Conservation (phyloP, 2,113 vertebrate genomes). For the Amphiprion percula region DNA sequence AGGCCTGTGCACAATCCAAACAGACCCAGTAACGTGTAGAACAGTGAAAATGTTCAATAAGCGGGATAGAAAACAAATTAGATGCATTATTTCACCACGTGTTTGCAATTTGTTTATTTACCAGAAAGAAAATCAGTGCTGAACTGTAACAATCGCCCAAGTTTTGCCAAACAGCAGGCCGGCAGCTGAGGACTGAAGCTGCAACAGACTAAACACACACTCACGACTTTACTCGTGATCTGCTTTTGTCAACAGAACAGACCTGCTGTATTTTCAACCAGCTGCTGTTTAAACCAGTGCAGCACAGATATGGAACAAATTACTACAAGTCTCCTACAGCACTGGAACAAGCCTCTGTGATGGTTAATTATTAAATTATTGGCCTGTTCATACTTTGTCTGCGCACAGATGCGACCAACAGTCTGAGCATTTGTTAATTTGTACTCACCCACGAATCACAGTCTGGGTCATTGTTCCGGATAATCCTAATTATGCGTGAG, state of each 20-base stretch:
- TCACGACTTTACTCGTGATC: neutral
- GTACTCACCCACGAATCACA: constrained; percentile 75
- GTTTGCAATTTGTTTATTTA: neutral
- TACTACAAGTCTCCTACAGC: constrained; percentile 27
- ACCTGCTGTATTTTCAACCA: constrained; percentile 29
- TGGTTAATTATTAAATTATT: constrained; percentile 60
- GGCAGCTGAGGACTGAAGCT: constrained; percentile 12
- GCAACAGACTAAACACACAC: constrained; percentile 10
- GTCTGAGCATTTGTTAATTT: constrained; percentile 57
- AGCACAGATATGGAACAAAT: constrained; percentile 40
- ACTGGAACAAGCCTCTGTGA: constrained; percentile 13
- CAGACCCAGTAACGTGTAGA: neutral
- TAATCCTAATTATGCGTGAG: constrained; percentile 72
- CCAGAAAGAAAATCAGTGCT: constrained; percentile 5
- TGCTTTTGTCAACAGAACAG: constrained; percentile 21
- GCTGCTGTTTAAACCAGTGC: constrained; percentile 15
- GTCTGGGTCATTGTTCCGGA: constrained; percentile 64
- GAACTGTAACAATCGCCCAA: constrained; percentile 5
- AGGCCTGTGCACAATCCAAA: neutral
- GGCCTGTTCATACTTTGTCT: constrained; percentile 44
- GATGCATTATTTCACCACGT: neutral
- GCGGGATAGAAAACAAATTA: neutral
- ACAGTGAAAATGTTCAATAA: neutral
- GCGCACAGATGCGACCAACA: constrained; percentile 53
- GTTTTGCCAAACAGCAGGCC: constrained; percentile 30